Evolutionary conservation across 2,113 vertebrate genomes (phyloP), one percentile per base, ranked within the genome.

Genomic region (Glareola pratincola): DNA sequence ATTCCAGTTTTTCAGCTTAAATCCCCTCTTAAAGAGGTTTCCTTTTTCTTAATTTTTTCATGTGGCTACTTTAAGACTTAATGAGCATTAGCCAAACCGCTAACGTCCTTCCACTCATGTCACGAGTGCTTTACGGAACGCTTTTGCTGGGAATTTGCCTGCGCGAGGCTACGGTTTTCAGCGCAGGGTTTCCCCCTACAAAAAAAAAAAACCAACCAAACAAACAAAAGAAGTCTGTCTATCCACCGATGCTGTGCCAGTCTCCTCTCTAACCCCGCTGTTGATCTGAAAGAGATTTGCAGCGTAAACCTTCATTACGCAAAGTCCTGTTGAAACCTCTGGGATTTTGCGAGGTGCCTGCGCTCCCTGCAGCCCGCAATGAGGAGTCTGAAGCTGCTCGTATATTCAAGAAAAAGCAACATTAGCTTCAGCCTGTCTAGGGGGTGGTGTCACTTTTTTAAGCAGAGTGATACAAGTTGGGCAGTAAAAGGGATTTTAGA

Each of bases 1-100:
- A 87, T 91, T 86, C 73, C 80, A 54, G 17, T 17, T 85, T 80
- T 77, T 67, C 59, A 63, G 64, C 39, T 64, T 60, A 90, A 89
- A 94, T 94, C 83, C 85, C 79, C 39, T 93, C 74, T 85, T 85
- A 78, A 82, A 81, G 36, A 75, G 60, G 71, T 73, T 96, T 92
- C 41, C 36, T 92, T 75, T 50, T 37, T 50, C 45, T 73, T 83
- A 8, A 2, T 80, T 56, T 82, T 63, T 51, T 68, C 4, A 53
- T 0, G 2, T 81, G 73, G 62, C 67, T 90, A 29, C 88, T 91
- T 77, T 63, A 88, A 80, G 87, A 51, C 79, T 91, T 92, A 82
- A 75, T 66, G 67, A 89, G 89, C 89, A 79, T 94, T 90, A 90
- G 36, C 51, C 7, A 36, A 85, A 67, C 18, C 20, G 36, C 64